A percentile compares a stretch with the other conserved stretches of the same genome.
Conservation (phyloP, 2,797 vertebrate species). For the Epinephelus coioides region DNA sequence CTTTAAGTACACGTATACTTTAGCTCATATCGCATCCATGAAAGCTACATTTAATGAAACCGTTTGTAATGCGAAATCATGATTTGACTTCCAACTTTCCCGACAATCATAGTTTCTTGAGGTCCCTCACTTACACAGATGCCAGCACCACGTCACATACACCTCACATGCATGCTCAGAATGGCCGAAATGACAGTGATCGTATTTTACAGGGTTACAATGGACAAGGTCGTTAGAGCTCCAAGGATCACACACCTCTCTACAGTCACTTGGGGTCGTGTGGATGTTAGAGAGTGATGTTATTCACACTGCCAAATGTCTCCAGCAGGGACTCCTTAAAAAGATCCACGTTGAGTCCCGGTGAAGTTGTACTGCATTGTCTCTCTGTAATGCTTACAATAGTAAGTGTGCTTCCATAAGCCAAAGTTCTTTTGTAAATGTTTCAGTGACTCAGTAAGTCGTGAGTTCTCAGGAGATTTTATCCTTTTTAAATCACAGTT, state of each 20-base stretch:
- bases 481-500: conserved; percentile 83
- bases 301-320: conserved; percentile 87
- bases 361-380: conserved; percentile 72
- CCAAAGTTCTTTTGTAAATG: conserved; percentile 85
- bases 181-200: conserved; percentile 89
- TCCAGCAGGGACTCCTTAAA: conserved; percentile 75
- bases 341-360: conserved; percentile 67
- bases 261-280: conserved; percentile 90
- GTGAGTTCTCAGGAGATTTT: conserved; percentile 80
- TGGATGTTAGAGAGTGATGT: conserved; percentile 86
- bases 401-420: conserved; percentile 78
- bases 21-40: conserved; percentile 70
- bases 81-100: conserved; percentile 77
- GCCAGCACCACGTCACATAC: conserved; percentile 88
- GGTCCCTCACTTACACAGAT: conserved; percentile 87
- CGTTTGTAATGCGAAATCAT: conserved; percentile 69
- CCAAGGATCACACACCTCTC: conserved; percentile 88
- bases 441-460: conserved; percentile 85
- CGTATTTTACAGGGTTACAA: conserved; percentile 91
- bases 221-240: conserved; percentile 80
- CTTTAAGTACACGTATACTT: conserved; percentile 69
- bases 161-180: conserved; percentile 90
- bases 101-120: conserved; percentile 86
- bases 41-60: conserved; percentile 79
- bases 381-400: conserved; percentile 80